Conservation (phyloP, 1,140 invertebrate genomes). For the Meloidogyne hapla region DNA sequence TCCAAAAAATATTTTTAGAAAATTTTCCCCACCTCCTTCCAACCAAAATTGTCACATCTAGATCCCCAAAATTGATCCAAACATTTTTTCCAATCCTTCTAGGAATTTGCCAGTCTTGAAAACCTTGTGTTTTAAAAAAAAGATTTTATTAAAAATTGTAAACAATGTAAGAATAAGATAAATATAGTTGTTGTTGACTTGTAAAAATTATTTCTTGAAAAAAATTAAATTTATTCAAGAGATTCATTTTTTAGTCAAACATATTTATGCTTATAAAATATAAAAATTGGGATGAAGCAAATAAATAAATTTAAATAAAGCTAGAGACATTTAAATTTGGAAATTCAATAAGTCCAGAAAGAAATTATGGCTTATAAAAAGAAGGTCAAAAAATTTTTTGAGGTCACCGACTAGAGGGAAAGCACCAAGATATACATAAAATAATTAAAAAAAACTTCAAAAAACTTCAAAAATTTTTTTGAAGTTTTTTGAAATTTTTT, state of each 20-base stretch:
- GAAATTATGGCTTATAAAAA: not conserved
- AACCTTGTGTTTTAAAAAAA: too few relatives aligned
- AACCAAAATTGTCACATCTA: too few relatives aligned
- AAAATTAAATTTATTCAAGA: slow-evolving; percentile 2
- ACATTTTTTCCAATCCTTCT: too few relatives aligned
- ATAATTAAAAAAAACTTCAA: not conserved
- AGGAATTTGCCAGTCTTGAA: too few relatives aligned
- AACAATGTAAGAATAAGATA: not conserved
- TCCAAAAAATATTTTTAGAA: too few relatives aligned
- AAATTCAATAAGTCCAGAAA: not conserved
- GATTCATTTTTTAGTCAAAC: not conserved
- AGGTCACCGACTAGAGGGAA: slow-evolving; percentile 13
- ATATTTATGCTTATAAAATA: not conserved
- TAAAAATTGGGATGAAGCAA: slow-evolving; percentile 1
- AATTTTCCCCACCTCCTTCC: too few relatives aligned
- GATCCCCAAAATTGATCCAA: too few relatives aligned
- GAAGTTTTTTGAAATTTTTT: not conserved
- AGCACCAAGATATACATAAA: not conserved
- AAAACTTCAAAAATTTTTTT: too few relatives aligned
- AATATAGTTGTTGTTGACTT: not conserved
- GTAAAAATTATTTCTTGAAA: not conserved
- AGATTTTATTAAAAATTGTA: too few relatives aligned
- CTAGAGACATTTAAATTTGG: not conserved
- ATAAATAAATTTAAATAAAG: not conserved
- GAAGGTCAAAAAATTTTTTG: not conserved